Percentiles rank a stretch among this genome's conserved stretches.
phyloP scores from a whole-genome alignment of 2,888 invertebrate genomes.

The Tipula unca region DNA sequence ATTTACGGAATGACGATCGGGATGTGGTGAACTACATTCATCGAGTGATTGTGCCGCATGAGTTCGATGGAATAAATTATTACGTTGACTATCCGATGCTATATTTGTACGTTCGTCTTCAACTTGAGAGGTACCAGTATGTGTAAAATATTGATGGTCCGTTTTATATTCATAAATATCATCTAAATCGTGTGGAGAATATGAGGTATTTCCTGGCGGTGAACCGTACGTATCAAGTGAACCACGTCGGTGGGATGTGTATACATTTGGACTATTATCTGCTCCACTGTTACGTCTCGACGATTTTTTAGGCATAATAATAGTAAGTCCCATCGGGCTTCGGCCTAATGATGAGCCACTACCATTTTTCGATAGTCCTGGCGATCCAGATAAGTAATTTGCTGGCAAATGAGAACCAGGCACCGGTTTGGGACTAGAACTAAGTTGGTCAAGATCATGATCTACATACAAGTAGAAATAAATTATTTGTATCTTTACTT shows the following conservation, averaged over 20 bases:
- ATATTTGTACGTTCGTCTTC: slow-evolving; percentile 36
- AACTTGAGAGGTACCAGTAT: slow-evolving; percentile 35
- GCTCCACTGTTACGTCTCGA: slow-evolving; percentile 21
- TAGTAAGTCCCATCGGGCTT: background rate
- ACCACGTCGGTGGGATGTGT: slow-evolving; percentile 33
- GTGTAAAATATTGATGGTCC: slow-evolving; percentile 42
- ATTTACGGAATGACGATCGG: background rate
- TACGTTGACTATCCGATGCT: slow-evolving; percentile 30
- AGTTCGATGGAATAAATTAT: slow-evolving; percentile 37
- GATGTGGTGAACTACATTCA: slow-evolving; percentile 30
- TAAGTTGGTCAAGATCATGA: background rate
- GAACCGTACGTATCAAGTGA: slow-evolving; percentile 33
- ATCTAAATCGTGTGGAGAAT: slow-evolving; percentile 42
- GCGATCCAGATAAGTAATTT: background rate
- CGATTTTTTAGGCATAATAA: background rate
- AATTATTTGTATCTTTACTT: background rate
- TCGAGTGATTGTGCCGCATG: slow-evolving; percentile 37
- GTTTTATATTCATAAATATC: slow-evolving; percentile 39
- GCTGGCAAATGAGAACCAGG: background rate
- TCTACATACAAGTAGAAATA: slow-evolving; percentile 1
- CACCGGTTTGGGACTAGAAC: slow-evolving; percentile 15
- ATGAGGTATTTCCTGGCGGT: slow-evolving; percentile 33
- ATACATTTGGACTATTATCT: slow-evolving; percentile 24
- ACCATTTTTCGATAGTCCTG: background rate
- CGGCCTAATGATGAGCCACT: background rate